These are phyloP conservation scores for Oriolus oriolus DNA, from an alignment of 2,113 vertebrate genomes.

Conservation along the genomic window DNA sequence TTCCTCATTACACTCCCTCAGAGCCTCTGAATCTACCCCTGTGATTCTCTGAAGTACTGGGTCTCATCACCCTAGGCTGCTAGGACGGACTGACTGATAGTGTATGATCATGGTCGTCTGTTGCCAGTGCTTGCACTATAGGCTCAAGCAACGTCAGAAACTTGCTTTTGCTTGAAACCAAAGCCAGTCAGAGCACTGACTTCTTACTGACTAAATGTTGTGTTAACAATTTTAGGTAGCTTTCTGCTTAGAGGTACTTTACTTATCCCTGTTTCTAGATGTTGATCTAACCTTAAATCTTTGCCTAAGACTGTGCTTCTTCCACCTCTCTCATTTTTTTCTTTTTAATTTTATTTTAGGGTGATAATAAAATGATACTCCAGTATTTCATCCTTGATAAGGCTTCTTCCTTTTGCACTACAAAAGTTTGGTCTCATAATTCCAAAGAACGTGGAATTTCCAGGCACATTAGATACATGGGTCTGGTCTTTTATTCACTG, in stretches of 20 bases:
- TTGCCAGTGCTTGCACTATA: background rate
- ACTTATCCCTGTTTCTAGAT: background rate
- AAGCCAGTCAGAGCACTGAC: background rate
- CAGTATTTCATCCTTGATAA: background rate
- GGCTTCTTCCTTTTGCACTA: background rate
- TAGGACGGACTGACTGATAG: rapidly evolving
- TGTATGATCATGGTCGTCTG: rapidly evolving
- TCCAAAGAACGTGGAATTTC: background rate
- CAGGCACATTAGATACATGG: background rate
- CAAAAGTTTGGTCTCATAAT: background rate
- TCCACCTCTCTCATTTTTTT: rapidly evolving
- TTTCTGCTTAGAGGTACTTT: background rate
- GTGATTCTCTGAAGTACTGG: rapidly evolving
- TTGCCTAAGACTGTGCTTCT: background rate
- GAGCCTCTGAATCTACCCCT: background rate
- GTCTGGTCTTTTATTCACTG: background rate
- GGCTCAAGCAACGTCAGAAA: background rate
- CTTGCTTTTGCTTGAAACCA: background rate
- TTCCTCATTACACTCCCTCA: background rate
- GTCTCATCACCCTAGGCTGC: background rate
- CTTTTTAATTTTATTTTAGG: background rate
- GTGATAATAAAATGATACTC: background rate
- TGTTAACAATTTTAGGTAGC: background rate
- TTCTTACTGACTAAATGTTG: background rate
- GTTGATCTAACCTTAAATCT: background rate